Base-by-base conservation (phyloP, 2,888 invertebrate genomes). In the Luperina testacea region DNA sequence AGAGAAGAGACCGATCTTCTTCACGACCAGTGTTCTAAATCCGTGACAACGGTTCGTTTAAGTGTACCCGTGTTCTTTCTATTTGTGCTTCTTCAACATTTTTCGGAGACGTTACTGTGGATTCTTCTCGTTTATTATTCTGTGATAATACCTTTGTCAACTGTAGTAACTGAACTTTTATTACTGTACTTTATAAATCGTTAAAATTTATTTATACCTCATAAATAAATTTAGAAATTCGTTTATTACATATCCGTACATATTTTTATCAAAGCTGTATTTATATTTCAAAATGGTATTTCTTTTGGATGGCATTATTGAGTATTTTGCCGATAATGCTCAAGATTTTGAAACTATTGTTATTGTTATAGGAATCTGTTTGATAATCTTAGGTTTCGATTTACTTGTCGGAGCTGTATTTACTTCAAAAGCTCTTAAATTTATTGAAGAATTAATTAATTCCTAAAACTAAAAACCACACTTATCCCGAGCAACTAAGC, bases 281-380 rank as follows among this genome's bases (percentile, higher is more conserved):
- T 6, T 80, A 17, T 68, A 42, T 27, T 11, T 57, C 17, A 63
- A 63, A 57, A 77, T 81, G 77, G 70, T 71, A 0, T 71, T 76
- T 24, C 13, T 75, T 15, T 13, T 80, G 0, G 76, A 81, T 38
- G 53, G 24, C 15, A n/a, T 82, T 5, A 8, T 76, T 3, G 59
- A 67, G 7, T 63, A 61, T 38, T 71, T 82, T 24, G 17, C 11
- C 0, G 45, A 67, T 11, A 53, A 81, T 48, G 61, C 45, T 0
- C 45, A 67, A 13, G 45, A 82, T 38, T 61, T 71, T 38, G 51
- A 76, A 32, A 48, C 38, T 1, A 0, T 82, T 4, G 2, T 53
- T 13, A 9, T 77, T 2, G 4, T 77, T 5, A 5, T n/a, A 1
- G 69, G 61, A 11, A 2, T 82, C 2, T 32, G 15, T 42, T n/a